phyloP scores from a whole-genome alignment of 2,113 vertebrate species.

The Erythrocebus patas region DNA sequence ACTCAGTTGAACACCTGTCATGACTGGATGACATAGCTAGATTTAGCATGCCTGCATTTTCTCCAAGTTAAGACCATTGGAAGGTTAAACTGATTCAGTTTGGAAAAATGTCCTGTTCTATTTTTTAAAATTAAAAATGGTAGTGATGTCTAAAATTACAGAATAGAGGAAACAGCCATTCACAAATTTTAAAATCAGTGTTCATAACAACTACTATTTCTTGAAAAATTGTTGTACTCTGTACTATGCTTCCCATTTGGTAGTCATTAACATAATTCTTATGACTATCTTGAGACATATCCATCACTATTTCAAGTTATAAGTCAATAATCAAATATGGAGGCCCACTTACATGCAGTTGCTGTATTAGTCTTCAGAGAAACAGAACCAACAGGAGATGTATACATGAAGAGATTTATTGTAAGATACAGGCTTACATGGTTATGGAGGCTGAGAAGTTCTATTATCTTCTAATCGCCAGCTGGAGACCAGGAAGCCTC shows the following conservation, averaged over 20 bases:
- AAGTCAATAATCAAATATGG: not conserved
- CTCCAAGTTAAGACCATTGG: not conserved
- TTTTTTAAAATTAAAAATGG: not conserved
- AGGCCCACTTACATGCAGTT: not conserved
- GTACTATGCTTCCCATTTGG: not conserved
- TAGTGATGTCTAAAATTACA: not conserved
- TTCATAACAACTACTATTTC: not conserved
- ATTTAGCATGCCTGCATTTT: not conserved
- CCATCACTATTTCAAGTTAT: not conserved
- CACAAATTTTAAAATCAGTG: not conserved
- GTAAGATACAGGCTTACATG: not conserved
- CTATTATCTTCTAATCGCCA: rapidly evolving
- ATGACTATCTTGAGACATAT: not conserved
- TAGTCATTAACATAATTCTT: not conserved
- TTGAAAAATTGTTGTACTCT: not conserved
- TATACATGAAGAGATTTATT: not conserved
- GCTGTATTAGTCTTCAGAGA: not conserved
- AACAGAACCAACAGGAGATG: not conserved
- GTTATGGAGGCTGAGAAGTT: not conserved
- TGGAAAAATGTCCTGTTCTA: not conserved
- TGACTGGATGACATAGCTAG: not conserved
- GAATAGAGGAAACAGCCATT: not conserved
- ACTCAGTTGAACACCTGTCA: rapidly evolving
- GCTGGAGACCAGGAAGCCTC: not conserved
- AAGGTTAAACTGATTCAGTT: not conserved